Base-by-base conservation (phyloP, 2,888 invertebrate genomes). In the Scotopteryx bipunctaria region DNA sequence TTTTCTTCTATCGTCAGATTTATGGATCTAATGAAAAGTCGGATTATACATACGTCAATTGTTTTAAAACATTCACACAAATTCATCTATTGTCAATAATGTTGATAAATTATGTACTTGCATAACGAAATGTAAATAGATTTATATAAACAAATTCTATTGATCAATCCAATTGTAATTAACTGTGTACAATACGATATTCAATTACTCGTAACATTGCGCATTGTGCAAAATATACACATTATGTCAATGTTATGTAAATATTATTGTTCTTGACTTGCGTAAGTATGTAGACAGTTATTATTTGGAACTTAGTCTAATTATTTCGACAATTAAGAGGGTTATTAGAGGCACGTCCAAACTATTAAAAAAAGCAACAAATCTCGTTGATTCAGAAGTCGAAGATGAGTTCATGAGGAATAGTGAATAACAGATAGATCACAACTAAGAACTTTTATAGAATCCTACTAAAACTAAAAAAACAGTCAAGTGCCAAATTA, bases 161-260 rank as follows among this genome's bases (percentile, higher is more conserved):
- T 40, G 51, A 53, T 51, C 43, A 51, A 36, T 51, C 47, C 53
- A 60, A 60, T 60, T 42, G 53, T 45, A 59, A 61, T 54, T 49
- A 57, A 43, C 32, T 55, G 27, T 51, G 49, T 49, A 53, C 57
- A 59, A 55, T 49, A 21, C 15, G 32, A 53, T 57, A 60, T 57
- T 60, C 57, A 60, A 55, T 60, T 55, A 43, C 42, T 19, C 21
- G 31, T 25, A 36, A 36, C 21, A 37, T n/a, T n/a, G n/a, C 23
- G 32, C 3, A 40, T 47, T 53, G 47, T 47, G 47, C 31, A 47
- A 46, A 52, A 46, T 29, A n/a, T 14, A 35, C 8, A 33, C n/a
- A 13, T 38, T 23, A 41, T 41, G 15, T 40, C 29, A 42, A 9
- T 45, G 31, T 50, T 49, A 46, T 43, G 41, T 45, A 54, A 48